phyloP scores from a whole-genome alignment of 2,888 invertebrate genomes.

The Ryuthela nishihirai region DNA sequence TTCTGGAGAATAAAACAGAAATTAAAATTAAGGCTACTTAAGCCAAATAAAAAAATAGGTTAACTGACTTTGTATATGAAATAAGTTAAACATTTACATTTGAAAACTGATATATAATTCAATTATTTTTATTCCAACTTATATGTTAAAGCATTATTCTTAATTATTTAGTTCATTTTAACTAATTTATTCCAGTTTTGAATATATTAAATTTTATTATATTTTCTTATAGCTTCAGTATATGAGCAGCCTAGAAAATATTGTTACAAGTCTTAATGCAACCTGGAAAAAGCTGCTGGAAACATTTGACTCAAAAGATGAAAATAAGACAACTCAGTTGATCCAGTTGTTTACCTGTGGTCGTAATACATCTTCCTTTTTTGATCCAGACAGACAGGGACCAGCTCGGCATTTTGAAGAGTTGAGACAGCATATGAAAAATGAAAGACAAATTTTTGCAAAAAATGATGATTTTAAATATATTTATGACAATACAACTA shows the following conservation, averaged over 20 bases:
- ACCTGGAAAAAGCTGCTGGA: slow-evolving; percentile 16
- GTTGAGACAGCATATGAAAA: slow-evolving; percentile 40
- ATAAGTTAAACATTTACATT: no score
- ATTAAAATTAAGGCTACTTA: no score
- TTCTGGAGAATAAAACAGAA: no score
- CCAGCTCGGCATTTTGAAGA: slow-evolving; percentile 40
- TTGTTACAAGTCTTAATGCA: slow-evolving; percentile 10
- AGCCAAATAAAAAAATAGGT: no score
- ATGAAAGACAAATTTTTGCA: slow-evolving; percentile 30
- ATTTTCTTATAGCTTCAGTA: slow-evolving; percentile 6
- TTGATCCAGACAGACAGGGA: slow-evolving; percentile 38
- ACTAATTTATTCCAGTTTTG: background rate
- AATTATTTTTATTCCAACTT: background rate
- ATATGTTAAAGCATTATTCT: background rate
- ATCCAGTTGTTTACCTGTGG: slow-evolving; percentile 40
- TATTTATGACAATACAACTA: slow-evolving; percentile 40
- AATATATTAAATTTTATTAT: no score
- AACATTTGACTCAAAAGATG: slow-evolving; percentile 17
- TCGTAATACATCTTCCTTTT: slow-evolving; percentile 37
- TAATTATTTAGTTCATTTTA: background rate
- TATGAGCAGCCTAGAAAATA: slow-evolving; percentile 14
- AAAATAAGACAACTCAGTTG: slow-evolving; percentile 34
- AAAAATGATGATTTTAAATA: slow-evolving; percentile 39
- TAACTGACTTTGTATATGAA: no score
- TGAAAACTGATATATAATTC: background rate